A percentile compares a stretch with the other conserved stretches of the same genome.
phyloP scores from a whole-genome alignment of 1,140 invertebrate species.

The Glomeris maerens region DNA sequence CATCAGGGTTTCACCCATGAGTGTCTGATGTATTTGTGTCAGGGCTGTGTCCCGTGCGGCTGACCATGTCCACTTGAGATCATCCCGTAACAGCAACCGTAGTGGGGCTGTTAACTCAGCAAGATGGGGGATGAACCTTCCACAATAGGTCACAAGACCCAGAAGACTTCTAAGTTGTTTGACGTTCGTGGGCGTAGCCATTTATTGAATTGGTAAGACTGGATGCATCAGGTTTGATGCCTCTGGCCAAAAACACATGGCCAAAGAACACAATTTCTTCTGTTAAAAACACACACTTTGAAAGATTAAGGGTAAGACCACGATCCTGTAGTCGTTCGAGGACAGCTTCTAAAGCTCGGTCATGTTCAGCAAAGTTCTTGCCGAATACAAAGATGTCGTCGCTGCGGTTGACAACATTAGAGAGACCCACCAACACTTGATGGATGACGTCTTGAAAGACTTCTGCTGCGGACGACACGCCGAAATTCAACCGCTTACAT shows the following conservation, averaged over 20 bases:
- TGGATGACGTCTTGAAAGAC: conserved; percentile 13
- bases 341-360: conserved; percentile 15
- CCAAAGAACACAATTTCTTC: conserved; percentile 17
- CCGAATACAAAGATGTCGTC: conserved; percentile 23
- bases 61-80: conserved; percentile 26
- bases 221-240: conserved; percentile 17
- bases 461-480: conserved; percentile 18
- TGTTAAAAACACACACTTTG: conserved; percentile 19
- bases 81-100: conserved; percentile 28
- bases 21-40: conserved; percentile 23
- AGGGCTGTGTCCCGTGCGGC: conserved; percentile 24
- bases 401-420: conserved; percentile 5
- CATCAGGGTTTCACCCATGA: conserved; percentile 11
- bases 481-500: conserved; percentile 6
- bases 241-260: conserved; percentile 15
- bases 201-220: conserved; percentile 21
- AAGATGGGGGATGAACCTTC: conserved; percentile 24
- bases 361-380: conserved; percentile 16
- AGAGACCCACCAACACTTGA: conserved; percentile 8
- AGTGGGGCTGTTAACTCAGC: conserved; percentile 26
- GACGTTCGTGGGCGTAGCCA: conserved; percentile 15
- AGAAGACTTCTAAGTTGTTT: conserved; percentile 23
- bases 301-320: conserved; percentile 19
- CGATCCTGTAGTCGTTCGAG: conserved; percentile 13
- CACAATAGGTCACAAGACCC: conserved; percentile 25